These are phyloP conservation scores for Sarcophaga carnaria DNA, from an alignment of 2,888 invertebrate species.

Conservation along the genomic window DNA sequence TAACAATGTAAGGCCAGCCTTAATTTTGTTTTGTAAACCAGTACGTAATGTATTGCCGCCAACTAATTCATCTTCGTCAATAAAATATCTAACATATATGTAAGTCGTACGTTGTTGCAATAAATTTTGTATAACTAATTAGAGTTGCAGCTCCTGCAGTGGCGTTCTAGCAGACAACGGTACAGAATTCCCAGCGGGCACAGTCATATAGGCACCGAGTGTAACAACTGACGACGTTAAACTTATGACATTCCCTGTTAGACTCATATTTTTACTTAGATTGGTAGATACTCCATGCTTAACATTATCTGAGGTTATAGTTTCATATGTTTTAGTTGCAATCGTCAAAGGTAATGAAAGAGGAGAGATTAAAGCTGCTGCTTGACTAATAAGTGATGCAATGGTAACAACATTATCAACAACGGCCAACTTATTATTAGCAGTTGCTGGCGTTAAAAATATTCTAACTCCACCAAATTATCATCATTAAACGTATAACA, in stretches of 20 bases:
- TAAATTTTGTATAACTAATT: constrained; percentile 47
- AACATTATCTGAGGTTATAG: constrained; percentile 39
- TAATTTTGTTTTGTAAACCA: constrained; percentile 43
- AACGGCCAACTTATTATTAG: neutral
- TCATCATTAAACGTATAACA: constrained; percentile 73
- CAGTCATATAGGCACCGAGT: constrained; percentile 71
- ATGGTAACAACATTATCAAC: constrained; percentile 35
- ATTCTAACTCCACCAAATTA: constrained; percentile 71
- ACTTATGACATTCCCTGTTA: constrained; percentile 39
- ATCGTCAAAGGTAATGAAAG: constrained; percentile 23
- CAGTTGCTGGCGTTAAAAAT: constrained; percentile 72
- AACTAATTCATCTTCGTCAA: constrained; percentile 44
- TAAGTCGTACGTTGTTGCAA: constrained; percentile 45
- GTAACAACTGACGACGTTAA: constrained; percentile 70
- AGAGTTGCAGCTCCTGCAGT: constrained; percentile 44
- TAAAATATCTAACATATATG: constrained; percentile 47
- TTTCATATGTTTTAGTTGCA: constrained; percentile 47
- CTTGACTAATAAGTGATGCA: constrained; percentile 32
- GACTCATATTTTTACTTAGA: constrained; percentile 51
- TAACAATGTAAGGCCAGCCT: constrained; percentile 66
- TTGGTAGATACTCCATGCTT: constrained; percentile 55
- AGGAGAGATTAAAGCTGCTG: constrained; percentile 29
- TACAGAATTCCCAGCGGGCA: constrained; percentile 64
- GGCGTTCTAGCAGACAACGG: constrained; percentile 32
- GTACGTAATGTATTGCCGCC: constrained; percentile 35